phyloP scores from a whole-genome alignment of 1,140 invertebrate genomes.

The Micrasema longulum region DNA sequence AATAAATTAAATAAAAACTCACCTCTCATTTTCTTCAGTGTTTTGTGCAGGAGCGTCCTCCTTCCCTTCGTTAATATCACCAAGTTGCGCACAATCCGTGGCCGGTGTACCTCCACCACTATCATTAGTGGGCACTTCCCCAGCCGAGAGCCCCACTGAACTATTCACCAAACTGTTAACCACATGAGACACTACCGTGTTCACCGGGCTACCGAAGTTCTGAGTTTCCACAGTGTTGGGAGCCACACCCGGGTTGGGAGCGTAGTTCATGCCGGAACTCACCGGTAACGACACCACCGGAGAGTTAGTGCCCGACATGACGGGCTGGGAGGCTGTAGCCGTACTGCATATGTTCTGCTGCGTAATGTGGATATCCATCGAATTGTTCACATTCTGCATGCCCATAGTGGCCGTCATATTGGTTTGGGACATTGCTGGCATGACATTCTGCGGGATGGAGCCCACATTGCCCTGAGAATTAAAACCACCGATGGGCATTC shows the following conservation, averaged over 20 bases:
- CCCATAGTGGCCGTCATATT: slow-evolving; percentile 59
- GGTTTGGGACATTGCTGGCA: slow-evolving; percentile 65
- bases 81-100: slow-evolving; percentile 59
- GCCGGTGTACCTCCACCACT: slow-evolving; percentile 56
- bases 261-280: slow-evolving; percentile 62
- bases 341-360: slow-evolving; percentile 60
- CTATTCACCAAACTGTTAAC: slow-evolving; percentile 64
- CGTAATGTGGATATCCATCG: slow-evolving; percentile 51
- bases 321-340: slow-evolving; percentile 41
- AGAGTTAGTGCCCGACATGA: slow-evolving; percentile 65
- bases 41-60: slow-evolving; percentile 63
- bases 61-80: slow-evolving; percentile 63
- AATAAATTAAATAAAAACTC: slow-evolving; percentile 54
- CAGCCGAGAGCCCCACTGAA: slow-evolving; percentile 64
- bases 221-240: slow-evolving; percentile 60
- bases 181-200: slow-evolving; percentile 65
- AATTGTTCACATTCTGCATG: slow-evolving; percentile 49
- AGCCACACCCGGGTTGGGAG: slow-evolving; percentile 57
- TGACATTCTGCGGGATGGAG: slow-evolving; percentile 56
- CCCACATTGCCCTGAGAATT: slow-evolving; percentile 45
- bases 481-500: slow-evolving; percentile 49
- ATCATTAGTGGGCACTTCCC: slow-evolving; percentile 63
- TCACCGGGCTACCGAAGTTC: slow-evolving; percentile 67
- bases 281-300: slow-evolving; percentile 66
- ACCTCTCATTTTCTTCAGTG: slow-evolving; percentile 77